Base-by-base conservation (phyloP, 2,797 vertebrate genomes). In the Holocentrus rufus region DNA sequence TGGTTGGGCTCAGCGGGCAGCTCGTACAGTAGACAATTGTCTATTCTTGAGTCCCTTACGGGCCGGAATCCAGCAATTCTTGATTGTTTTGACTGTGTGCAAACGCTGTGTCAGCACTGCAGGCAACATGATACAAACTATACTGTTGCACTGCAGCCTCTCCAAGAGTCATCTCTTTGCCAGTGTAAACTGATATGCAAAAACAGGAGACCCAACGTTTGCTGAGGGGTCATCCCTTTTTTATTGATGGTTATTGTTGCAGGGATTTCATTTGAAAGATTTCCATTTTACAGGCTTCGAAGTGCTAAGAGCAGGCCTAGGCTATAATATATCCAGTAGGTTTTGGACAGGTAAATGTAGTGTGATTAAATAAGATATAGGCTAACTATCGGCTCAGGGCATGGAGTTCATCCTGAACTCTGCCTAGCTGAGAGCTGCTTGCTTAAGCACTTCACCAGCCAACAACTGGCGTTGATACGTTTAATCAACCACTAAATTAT, bases 401-500 rank as follows among this genome's bases (percentile, higher is more conserved):
- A 67, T 18, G 2, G 76, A 77, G 90, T 91, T 90, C 81, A 85
- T 60, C 30, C 42, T 81, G 76, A 86, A 82, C 79, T 69, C 59
- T 72, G 62, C 31, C 53, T 65, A 69, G 69, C 71, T 66, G 44
- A 46, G 67, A 66, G 15, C 50, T 72, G 36, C 65, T 65, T 23
- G 62, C 74, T 62, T 18, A 50, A 68, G 64, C 74, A 82, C 65
- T 90, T 86, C 79, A 82, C 74, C 80, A 77, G 89, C 88, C 87
- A 90, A 65, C 75, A 79, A 67, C 72, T 80, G 73, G 58, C 72
- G 87, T 25, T 80, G 81, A 90, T 89, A 81, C 47, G 50, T 90
- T 87, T 85, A 90, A 90, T 91, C 81, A 90, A 56, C 79, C 85
- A 83, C 76, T 82, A 88, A 91, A 88, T 85, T 83, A 89, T 88